These are phyloP conservation scores for Protonibea diacanthus DNA, from an alignment of 2,797 vertebrate genomes.

Conservation along the genomic window DNA sequence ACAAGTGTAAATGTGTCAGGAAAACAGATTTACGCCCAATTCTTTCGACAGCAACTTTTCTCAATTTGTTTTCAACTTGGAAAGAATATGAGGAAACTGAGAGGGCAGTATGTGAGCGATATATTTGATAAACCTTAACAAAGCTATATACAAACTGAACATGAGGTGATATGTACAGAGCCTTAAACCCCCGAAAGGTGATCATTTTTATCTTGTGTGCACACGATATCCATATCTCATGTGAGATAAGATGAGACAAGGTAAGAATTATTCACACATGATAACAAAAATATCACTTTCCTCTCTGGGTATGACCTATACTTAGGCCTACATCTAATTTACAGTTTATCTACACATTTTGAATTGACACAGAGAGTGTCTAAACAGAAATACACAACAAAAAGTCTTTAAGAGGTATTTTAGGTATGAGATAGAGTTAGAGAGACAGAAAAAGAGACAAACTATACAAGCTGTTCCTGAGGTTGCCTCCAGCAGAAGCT, in stretches of 20 bases:
- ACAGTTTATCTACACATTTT: conserved; percentile 18
- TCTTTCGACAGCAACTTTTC: background rate
- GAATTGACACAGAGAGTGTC: conserved; percentile 15
- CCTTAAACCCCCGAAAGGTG: background rate
- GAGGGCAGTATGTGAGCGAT: background rate
- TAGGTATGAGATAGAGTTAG: conserved; percentile 13
- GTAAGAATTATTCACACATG: no score
- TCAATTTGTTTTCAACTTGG: background rate
- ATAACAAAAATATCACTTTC: no score
- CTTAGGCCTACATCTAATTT: background rate
- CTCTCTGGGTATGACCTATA: no score
- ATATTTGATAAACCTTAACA: conserved; percentile 28
- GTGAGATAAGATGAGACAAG: no score
- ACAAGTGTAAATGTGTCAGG: background rate
- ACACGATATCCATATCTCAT: no score
- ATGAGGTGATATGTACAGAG: background rate
- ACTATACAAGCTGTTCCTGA: conserved; percentile 9
- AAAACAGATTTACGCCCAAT: background rate
- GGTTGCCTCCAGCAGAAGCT: conserved; percentile 3
- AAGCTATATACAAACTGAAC: conserved; percentile 34
- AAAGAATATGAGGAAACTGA: background rate
- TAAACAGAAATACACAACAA: conserved; percentile 6
- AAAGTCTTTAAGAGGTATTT: conserved; percentile 47
- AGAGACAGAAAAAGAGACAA: conserved; percentile 5
- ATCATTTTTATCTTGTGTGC: no score